Evolutionary conservation across 1,140 invertebrate species (phyloP).

Genomic region (Temnothorax longispinosus): DNA sequence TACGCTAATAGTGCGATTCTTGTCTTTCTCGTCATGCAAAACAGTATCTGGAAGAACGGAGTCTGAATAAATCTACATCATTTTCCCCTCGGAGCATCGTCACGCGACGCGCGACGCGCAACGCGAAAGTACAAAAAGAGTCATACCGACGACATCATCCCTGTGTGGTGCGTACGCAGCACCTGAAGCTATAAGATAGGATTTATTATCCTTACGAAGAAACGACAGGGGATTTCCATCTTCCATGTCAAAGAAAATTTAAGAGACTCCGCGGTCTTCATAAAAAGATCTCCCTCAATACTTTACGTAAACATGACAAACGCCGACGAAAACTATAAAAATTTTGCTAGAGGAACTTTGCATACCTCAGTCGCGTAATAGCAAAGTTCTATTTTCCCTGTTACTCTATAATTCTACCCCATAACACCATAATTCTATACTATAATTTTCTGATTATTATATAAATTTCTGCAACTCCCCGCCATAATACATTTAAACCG

Average conservation of each 20-base stretch:
- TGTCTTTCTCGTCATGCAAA: conserved; percentile 25
- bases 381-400: neutral
- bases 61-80: conserved; percentile 43
- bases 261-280: neutral
- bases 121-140: neutral
- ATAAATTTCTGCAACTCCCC: neutral
- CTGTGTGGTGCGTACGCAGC: neutral
- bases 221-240: conserved; percentile 9
- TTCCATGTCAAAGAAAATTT: conserved; percentile 28
- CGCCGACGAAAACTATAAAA: neutral
- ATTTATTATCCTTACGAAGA: conserved; percentile 46
- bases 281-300: neutral
- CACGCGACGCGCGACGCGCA: neutral
- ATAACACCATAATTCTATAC: neutral
- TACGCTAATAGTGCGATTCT: neutral
- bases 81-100: neutral
- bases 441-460: conserved; percentile 5
- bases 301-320: conserved; percentile 35
- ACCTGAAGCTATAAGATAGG: neutral
- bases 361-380: neutral
- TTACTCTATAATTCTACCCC: neutral
- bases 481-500: neutral
- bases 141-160: neutral
- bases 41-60: neutral
- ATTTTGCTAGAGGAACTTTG: neutral